phyloP scores from a whole-genome alignment of 2,797 vertebrate species.

The Fistularia tabacaria region DNA sequence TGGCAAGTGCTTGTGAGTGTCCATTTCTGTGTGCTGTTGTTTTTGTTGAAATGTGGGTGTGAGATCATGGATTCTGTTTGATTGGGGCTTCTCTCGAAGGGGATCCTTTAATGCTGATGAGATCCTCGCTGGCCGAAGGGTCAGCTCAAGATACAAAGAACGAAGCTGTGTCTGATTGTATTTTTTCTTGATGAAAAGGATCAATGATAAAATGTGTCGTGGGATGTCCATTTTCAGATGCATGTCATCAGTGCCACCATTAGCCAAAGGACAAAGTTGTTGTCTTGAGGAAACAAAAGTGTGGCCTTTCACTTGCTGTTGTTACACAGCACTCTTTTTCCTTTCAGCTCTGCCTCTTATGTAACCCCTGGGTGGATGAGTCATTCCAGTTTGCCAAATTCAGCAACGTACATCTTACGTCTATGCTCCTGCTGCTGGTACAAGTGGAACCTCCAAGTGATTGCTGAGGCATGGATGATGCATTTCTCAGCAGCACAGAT shows the following conservation, averaged over 20 bases:
- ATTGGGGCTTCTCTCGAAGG: too few species aligned
- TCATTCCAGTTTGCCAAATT: constrained; percentile 64
- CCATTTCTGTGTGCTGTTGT: not conserved
- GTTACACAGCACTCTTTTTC: constrained; percentile 41
- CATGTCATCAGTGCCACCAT: constrained; percentile 2
- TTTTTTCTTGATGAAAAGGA: too few species aligned
- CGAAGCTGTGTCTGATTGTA: too few species aligned
- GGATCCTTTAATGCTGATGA: too few species aligned
- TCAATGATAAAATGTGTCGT: not conserved
- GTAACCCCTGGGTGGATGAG: constrained; percentile 68
- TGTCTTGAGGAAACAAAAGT: constrained; percentile 13
- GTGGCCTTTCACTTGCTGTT: constrained; percentile 16
- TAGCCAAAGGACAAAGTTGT: constrained; percentile 18
- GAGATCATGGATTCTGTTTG: constrained; percentile 10
- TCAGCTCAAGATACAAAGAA: too few species aligned
- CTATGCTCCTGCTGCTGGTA: constrained; percentile 40
- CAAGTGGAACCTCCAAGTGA: constrained; percentile 48
- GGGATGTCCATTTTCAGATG: constrained; percentile 8
- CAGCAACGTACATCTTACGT: constrained; percentile 41
- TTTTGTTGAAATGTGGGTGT: constrained; percentile 7
- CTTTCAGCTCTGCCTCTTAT: constrained; percentile 52
- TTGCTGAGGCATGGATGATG: constrained; percentile 46
- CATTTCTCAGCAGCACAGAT: constrained; percentile 46
- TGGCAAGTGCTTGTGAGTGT: not conserved
- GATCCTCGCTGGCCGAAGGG: too few species aligned